These are phyloP conservation scores for Oligia fasciuncula DNA, from an alignment of 2,888 invertebrate species.

Conservation along the genomic window DNA sequence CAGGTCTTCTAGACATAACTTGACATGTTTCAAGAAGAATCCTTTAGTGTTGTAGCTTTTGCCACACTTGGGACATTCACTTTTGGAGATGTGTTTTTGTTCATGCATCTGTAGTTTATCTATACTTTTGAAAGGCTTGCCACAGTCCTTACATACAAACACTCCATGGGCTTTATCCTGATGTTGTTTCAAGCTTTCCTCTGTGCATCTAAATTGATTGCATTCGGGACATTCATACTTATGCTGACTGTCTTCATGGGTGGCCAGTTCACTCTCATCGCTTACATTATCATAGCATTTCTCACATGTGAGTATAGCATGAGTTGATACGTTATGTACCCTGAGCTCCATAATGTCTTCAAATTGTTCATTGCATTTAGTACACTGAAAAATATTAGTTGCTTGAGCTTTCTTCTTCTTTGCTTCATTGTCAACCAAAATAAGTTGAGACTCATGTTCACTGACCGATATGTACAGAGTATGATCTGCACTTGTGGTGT, in stretches of 20 bases:
- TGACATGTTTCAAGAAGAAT: slow-evolving; percentile 81
- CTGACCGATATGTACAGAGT: slow-evolving; percentile 75
- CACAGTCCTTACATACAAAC: slow-evolving; percentile 82
- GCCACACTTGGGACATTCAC: slow-evolving; percentile 83
- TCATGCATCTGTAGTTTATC: slow-evolving; percentile 80
- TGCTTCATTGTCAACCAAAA: slow-evolving; percentile 71
- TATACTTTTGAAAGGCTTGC: slow-evolving; percentile 77
- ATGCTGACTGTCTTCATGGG: slow-evolving; percentile 69
- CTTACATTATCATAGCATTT: slow-evolving; percentile 74
- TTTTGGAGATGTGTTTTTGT: slow-evolving; percentile 78
- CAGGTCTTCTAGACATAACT: slow-evolving; percentile 78
- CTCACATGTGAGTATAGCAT: slow-evolving; percentile 75
- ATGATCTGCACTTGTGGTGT: slow-evolving; percentile 67
- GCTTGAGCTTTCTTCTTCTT: slow-evolving; percentile 49
- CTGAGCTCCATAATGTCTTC: slow-evolving; percentile 69
- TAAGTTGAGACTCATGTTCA: slow-evolving; percentile 72
- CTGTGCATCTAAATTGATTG: slow-evolving; percentile 69
- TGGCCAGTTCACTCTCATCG: slow-evolving; percentile 66
- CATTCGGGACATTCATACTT: slow-evolving; percentile 77
- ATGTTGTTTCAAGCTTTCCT: slow-evolving; percentile 76
- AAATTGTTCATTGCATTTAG: slow-evolving; percentile 72
- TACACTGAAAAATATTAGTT: slow-evolving; percentile 68
- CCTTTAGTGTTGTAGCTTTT: slow-evolving; percentile 82
- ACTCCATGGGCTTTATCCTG: slow-evolving; percentile 71
- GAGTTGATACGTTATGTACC: slow-evolving; percentile 73